phyloP scores from a whole-genome alignment of 2,888 invertebrate genomes.

The Catocala sponsa region DNA sequence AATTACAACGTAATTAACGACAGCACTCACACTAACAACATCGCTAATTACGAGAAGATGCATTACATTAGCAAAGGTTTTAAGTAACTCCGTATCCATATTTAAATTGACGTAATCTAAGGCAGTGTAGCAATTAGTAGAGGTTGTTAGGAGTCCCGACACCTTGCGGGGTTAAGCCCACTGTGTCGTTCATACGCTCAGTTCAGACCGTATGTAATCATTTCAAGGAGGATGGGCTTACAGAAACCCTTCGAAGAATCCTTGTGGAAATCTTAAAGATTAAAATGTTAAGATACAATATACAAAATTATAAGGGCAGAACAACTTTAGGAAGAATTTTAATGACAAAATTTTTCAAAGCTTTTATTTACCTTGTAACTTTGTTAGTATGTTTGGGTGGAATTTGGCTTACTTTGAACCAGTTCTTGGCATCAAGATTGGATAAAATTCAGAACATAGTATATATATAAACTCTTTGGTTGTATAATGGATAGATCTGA shows the following conservation, averaged over 20 bases:
- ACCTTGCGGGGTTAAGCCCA: slow-evolving; percentile 19
- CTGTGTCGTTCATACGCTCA: slow-evolving; percentile 12
- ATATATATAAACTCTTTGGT: too few relatives aligned
- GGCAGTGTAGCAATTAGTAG: slow-evolving; percentile 38
- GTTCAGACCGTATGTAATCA: slow-evolving; percentile 31
- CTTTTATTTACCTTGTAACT: too few relatives aligned
- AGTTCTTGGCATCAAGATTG: too few relatives aligned
- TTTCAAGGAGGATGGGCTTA: slow-evolving; percentile 17
- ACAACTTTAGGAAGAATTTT: too few relatives aligned
- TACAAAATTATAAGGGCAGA: too few relatives aligned
- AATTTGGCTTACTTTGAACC: too few relatives aligned
- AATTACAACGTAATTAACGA: slow-evolving; percentile 8
- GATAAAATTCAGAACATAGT: too few relatives aligned
- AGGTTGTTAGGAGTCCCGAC: slow-evolving; percentile 26
- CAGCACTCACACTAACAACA: slow-evolving; percentile 27
- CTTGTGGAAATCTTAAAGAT: neutral
- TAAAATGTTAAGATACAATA: too few relatives aligned
- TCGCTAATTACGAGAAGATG: slow-evolving; percentile 32
- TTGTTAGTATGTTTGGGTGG: too few relatives aligned
- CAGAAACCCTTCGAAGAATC: slow-evolving; percentile 8
- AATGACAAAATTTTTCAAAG: too few relatives aligned
- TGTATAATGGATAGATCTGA: too few relatives aligned
- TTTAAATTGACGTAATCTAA: slow-evolving; percentile 48
- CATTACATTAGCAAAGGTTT: slow-evolving; percentile 38
- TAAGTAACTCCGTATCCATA: slow-evolving; percentile 46